Evolutionary conservation across 2,113 vertebrate genomes (phyloP).

Genomic region (Cynopterus brachyotis): DNA sequence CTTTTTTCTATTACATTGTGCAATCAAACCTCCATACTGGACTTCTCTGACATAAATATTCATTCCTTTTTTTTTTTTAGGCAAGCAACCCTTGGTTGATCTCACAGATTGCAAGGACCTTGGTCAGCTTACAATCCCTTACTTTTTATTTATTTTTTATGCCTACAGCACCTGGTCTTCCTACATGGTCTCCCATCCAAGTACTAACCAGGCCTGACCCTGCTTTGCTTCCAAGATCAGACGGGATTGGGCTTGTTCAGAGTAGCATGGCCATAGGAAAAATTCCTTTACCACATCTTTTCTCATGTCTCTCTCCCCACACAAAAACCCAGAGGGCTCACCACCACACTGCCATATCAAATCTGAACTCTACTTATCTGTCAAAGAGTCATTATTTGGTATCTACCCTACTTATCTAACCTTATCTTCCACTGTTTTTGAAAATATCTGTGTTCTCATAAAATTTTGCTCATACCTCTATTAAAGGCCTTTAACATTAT

Average conservation of each 20-base stretch:
- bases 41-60: constrained; percentile 20
- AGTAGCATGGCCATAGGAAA: no score
- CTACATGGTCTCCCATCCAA: no score
- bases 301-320: background rate
- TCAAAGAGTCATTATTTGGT: background rate
- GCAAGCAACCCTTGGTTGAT: no score
- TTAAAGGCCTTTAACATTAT: background rate
- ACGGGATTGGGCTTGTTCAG: no score
- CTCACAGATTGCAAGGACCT: no score
- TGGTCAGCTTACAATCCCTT: no score
- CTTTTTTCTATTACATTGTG: background rate
- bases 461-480: background rate
- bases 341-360: background rate
- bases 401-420: background rate
- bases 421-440: background rate
- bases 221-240: no score
- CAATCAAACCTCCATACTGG: background rate
- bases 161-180: no score
- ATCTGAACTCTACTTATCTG: background rate
- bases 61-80: background rate
- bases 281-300: background rate
- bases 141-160: no score
- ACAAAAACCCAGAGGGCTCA: background rate
- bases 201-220: no score
- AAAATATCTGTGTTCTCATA: constrained; percentile 9